Evolutionary conservation across 2,888 invertebrate species (phyloP).

Genomic region (Drosophila prolongata): DNA sequence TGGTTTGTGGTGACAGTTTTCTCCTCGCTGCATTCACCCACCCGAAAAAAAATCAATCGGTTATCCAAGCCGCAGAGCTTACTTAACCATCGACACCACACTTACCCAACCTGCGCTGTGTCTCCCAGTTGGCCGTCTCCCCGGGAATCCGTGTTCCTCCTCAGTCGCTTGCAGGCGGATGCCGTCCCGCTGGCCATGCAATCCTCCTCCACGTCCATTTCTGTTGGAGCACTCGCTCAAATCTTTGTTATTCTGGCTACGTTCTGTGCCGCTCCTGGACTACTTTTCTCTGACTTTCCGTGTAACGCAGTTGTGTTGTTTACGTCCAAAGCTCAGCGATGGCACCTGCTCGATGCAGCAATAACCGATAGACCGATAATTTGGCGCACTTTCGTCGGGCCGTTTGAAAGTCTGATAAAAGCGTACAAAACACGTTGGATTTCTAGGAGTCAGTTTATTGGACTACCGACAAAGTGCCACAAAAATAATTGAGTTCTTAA

Average conservation of each 20-base stretch:
- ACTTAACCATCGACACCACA: constrained; percentile 8
- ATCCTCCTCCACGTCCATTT: constrained; percentile 56
- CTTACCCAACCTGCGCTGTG: constrained; percentile 17
- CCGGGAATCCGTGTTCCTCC: constrained; percentile 33
- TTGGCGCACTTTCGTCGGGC: neutral
- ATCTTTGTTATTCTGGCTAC: neutral
- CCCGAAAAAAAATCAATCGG: constrained; percentile 31
- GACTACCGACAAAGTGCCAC: too few relatives aligned
- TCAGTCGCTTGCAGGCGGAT: constrained; percentile 59
- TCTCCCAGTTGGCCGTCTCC: constrained; percentile 9
- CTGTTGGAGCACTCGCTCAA: neutral
- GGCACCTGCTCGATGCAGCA: constrained; percentile 12
- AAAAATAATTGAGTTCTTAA: too few relatives aligned
- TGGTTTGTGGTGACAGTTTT: constrained; percentile 20
- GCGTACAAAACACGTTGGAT: neutral
- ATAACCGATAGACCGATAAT: constrained; percentile 26
- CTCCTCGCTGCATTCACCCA: constrained; percentile 16
- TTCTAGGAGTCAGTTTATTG: too few relatives aligned
- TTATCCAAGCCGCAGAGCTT: constrained; percentile 19
- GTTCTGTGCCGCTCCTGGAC: constrained; percentile 1
- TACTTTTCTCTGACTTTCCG: constrained; percentile 14
- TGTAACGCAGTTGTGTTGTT: constrained; percentile 57
- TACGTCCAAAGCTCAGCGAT: constrained; percentile 49
- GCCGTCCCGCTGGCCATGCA: constrained; percentile 17
- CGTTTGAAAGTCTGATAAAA: neutral